Evolutionary conservation across 2,888 invertebrate genomes (phyloP), one percentile per base, ranked within the genome.

Genomic region (Eilema sororculum): DNA sequence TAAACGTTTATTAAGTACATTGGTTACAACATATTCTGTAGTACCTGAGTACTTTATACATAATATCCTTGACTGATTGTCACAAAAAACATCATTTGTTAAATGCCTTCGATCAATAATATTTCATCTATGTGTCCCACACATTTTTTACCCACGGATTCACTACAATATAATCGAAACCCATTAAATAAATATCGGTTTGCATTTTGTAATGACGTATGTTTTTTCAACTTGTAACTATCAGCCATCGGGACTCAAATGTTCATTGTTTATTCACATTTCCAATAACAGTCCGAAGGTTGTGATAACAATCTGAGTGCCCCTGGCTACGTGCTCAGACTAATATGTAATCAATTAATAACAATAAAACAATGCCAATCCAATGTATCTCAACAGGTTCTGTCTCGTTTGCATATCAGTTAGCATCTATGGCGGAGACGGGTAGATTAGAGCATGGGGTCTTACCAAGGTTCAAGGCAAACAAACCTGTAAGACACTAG

Each of bases 261-360:
- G 60, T 68, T 57, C 61, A 65, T 68, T 71, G 58, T 66, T 70
- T 70, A 70, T 66, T 66, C 61, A 57, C 58, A 67, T 70, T 66
- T 70, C 57, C 65, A 52, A 60, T 22, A 68, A 52, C 52, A 12
- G 33, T 30, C 60, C 57, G 68, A 68, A 72, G 72, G 72, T 62
- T 56, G 59, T 57, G 72, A 72, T 72, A 41, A 60, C 41, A 22
- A 72, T 72, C 68, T 8, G 33, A 65, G 2, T 25, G 65, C 68
- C 65, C 30, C 24, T 5, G 61, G 62, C 56, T 68, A 65, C 68
- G 57, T 72, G 68, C 65, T 30, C 59, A 46, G 61, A 65, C 72
- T 62, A 20, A 46, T 58, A 46, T 30, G 56, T 65, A 65, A 65
- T 68, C 65, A 69, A 69, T 65, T 69, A 69, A 69, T 69, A 66